phyloP scores from a whole-genome alignment of 2,888 invertebrate species.

The Nematopogon swammerdamellus region DNA sequence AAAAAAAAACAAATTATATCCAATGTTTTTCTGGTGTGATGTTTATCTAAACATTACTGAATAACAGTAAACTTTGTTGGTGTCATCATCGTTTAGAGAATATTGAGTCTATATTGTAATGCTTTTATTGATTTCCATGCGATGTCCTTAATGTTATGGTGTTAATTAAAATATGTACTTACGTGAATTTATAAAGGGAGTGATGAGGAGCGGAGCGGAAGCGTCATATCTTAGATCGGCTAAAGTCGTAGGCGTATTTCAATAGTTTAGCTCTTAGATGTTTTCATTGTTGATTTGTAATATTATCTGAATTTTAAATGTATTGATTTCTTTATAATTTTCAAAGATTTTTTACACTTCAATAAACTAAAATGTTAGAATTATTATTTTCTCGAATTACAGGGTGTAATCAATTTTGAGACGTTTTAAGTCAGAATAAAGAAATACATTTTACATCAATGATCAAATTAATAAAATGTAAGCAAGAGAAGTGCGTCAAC shows the following conservation, averaged over 20 bases:
- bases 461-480: too few relatives aligned
- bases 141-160: background rate
- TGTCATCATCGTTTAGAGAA: background rate
- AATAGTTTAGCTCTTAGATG: background rate
- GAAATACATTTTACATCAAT: too few relatives aligned
- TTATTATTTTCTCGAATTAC: too few relatives aligned
- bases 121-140: background rate
- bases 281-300: background rate
- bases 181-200: background rate
- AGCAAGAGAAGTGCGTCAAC: too few relatives aligned
- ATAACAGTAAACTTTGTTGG: background rate
- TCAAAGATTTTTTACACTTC: too few relatives aligned
- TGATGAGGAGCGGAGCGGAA: background rate
- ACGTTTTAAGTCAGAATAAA: too few relatives aligned
- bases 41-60: background rate
- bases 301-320: background rate
- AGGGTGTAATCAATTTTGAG: too few relatives aligned
- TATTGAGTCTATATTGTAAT: background rate
- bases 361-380: too few relatives aligned
- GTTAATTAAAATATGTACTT: background rate
- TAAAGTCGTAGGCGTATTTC: background rate
- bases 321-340: too few relatives aligned
- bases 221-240: background rate
- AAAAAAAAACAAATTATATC: too few relatives aligned
- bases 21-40: too few relatives aligned